Evolutionary conservation across 2,888 invertebrate genomes (phyloP), one percentile per base, ranked within the genome.

Genomic region (Scotopteryx bipunctaria): DNA sequence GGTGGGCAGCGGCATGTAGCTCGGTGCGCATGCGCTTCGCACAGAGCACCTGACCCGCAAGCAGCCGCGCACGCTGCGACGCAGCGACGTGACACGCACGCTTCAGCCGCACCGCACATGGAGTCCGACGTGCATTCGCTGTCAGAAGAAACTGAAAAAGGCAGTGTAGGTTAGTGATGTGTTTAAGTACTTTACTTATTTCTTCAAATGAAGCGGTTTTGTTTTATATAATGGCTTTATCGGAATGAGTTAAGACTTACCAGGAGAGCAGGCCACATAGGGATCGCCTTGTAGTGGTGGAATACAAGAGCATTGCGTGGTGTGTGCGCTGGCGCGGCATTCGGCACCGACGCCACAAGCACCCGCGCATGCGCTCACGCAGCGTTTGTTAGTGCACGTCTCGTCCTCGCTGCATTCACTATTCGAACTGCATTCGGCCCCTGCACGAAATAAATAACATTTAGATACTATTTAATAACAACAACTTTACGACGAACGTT

Each of bases 1-100:
- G 94, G 92, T 11, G 95, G 95, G 77, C 98, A 98, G 69, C 92
- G 93, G 80, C 98, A 98, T 13, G 93, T 93, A 2, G 97, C 96
- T 61, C 96, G 93, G 74, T 96, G 97, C 64, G 94, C 92, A 33
- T 91, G 90, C 0, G 95, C 94, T 11, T 93, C 91, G 70, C 98
- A 98, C 59, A 95, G 92, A 0, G 97, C 96, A 57, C 95, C 94
- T 5, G 92, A 86, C 38, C 96, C 97, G 73, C 98, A 98, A 1
- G 95, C 95, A 68, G 95, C 93, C 13, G 94, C 92, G 76, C 97
- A 98, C 0, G 97, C 97, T 70, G 96, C 93, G 73, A 95, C 93
- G 72, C 98, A 98, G 33, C 93, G 92, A 61, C 93, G 92, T 62
- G 94, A 94, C 46, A 96, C 93, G 73, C 98, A 98, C 0, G 97